phyloP scores from a whole-genome alignment of 2,113 vertebrate species.

The Aix galericulata region DNA sequence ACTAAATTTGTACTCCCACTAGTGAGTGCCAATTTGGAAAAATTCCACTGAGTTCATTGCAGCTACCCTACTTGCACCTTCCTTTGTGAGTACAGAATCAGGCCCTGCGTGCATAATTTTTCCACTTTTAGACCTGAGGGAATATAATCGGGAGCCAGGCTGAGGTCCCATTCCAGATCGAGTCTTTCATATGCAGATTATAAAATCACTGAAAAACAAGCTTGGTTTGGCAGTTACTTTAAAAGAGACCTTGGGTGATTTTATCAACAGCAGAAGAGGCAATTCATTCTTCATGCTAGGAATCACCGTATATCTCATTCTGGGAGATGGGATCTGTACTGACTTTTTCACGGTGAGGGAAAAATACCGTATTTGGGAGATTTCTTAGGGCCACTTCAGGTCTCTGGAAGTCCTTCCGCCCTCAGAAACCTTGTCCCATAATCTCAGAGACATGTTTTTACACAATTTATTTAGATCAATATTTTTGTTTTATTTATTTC shows the following conservation, averaged over 20 bases:
- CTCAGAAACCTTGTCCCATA: neutral
- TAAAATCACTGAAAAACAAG: slow-evolving; percentile 9
- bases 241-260: slow-evolving; percentile 6
- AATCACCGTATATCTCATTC: neutral
- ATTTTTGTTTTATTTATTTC: slow-evolving; percentile 14
- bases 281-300: neutral
- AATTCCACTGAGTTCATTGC: neutral
- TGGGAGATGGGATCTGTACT: neutral
- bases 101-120: neutral
- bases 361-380: neutral
- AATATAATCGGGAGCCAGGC: neutral
- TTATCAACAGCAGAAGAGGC: slow-evolving; percentile 12
- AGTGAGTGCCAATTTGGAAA: slow-evolving; percentile 2
- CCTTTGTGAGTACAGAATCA: neutral
- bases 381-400: neutral
- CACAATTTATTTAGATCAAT: neutral
- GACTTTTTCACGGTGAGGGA: neutral
- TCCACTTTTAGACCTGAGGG: neutral
- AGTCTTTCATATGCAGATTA: slow-evolving; percentile 15
- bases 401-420: neutral
- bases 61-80: neutral
- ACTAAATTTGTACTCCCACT: neutral
- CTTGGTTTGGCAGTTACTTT: slow-evolving; percentile 34
- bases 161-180: neutral
- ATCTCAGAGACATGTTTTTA: slow-evolving; percentile 1